Conservation (phyloP, 2,797 vertebrate genomes). For the Pseudochirops corinnae region DNA sequence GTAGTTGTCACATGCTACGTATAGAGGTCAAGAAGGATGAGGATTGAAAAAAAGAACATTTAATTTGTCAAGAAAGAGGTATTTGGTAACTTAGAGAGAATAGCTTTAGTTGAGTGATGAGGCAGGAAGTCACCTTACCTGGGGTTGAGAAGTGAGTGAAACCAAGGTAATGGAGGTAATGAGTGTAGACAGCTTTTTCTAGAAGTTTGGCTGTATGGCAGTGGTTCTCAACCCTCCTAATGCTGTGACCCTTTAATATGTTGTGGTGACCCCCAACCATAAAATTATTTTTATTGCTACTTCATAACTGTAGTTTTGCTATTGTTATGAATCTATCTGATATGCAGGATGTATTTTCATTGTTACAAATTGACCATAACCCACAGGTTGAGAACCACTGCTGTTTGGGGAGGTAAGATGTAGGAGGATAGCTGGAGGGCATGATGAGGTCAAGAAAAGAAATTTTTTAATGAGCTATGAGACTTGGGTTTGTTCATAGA, state of each 20-base stretch:
- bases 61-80: not conserved
- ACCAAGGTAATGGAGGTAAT: not conserved
- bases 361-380: too few relatives aligned
- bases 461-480: not conserved
- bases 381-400: too few relatives aligned
- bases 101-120: not conserved
- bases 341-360: too few relatives aligned
- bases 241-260: too few relatives aligned
- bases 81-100: not conserved
- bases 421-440: not conserved
- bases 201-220: not conserved
- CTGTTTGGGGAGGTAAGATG: not conserved
- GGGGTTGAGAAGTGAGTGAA: not conserved
- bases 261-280: too few relatives aligned
- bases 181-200: not conserved
- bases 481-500: not conserved
- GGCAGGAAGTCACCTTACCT: not conserved
- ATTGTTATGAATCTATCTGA: too few relatives aligned
- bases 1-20: not conserved
- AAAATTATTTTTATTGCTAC: too few relatives aligned
- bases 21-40: not conserved
- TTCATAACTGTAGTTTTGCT: too few relatives aligned
- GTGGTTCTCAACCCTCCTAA: too few relatives aligned
- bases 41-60: not conserved
- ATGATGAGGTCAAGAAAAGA: not conserved